phyloP scores from a whole-genome alignment of 2,797 vertebrate genomes.

The Garrulus glandarius region DNA sequence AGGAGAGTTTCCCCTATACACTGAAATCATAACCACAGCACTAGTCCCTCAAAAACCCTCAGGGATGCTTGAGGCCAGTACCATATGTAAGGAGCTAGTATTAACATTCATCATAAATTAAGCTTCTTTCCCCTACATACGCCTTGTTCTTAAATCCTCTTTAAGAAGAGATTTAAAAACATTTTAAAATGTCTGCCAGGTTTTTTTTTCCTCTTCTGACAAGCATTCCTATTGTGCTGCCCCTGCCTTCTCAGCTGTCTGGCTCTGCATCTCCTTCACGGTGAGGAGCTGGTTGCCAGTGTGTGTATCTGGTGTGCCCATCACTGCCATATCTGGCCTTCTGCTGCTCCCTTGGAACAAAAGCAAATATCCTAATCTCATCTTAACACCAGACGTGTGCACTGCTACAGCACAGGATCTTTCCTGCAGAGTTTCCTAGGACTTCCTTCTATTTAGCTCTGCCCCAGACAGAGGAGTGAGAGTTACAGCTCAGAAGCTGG shows the following conservation, averaged over 20 bases:
- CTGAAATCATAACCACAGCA: slow-evolving; percentile 16
- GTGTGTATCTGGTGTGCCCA: neutral
- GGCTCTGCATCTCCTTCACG: neutral
- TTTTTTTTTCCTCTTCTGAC: neutral
- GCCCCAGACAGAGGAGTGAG: neutral
- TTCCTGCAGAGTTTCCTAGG: neutral
- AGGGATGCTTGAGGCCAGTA: slow-evolving; percentile 5
- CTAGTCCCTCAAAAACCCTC: neutral
- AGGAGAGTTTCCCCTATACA: neutral
- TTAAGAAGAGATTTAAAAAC: slow-evolving; percentile 18
- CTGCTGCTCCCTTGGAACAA: neutral
- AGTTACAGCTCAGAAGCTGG: neutral
- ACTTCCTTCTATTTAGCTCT: neutral
- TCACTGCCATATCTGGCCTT: neutral
- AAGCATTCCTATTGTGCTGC: neutral
- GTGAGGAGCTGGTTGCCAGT: neutral
- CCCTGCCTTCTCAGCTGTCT: neutral
- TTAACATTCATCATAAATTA: slow-evolving; percentile 49
- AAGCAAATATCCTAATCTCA: neutral
- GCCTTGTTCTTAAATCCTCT: slow-evolving; percentile 11
- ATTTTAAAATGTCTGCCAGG: neutral
- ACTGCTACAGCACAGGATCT: neutral
- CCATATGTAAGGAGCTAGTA: neutral
- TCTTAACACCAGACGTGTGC: neutral
- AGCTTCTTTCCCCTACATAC: slow-evolving; percentile 2